These are phyloP conservation scores for Lycaena phlaeas DNA, from an alignment of 2,888 invertebrate genomes.

Conservation along the genomic window DNA sequence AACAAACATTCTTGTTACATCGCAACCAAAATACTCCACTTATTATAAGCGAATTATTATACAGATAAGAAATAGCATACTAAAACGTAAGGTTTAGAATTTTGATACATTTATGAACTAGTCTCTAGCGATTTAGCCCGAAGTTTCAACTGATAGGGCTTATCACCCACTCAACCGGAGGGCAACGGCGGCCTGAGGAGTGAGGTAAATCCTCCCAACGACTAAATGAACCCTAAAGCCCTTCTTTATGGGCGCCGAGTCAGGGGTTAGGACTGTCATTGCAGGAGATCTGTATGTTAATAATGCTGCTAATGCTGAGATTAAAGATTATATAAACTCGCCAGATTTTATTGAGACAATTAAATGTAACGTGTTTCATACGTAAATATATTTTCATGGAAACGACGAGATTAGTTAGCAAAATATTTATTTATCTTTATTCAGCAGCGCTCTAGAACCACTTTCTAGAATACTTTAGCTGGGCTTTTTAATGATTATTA, in stretches of 20 bases:
- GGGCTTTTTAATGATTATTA: no score
- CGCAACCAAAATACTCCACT: no score
- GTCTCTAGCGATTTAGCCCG: constrained; percentile 19
- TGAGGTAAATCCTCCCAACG: constrained; percentile 16
- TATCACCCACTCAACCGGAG: constrained; percentile 25
- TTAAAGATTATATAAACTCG: no score
- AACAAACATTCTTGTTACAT: no score
- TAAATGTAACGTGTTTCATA: no score
- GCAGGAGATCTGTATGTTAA: constrained; percentile 1
- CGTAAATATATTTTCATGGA: no score
- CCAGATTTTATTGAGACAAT: no score
- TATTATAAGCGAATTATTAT: constrained; percentile 3
- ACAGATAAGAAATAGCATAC: constrained; percentile 4
- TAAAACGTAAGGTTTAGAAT: constrained; percentile 10
- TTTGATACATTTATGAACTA: constrained; percentile 17
- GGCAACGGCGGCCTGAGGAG: constrained; percentile 16
- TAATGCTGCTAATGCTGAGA: no score
- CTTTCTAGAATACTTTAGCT: no score
- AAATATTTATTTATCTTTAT: no score
- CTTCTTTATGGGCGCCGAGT: constrained; percentile 18
- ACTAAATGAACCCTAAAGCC: constrained; percentile 19
- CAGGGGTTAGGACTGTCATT: constrained; percentile 14
- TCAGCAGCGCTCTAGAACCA: no score
- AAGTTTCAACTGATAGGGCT: constrained; percentile 22
- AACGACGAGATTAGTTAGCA: no score